Conservation (phyloP, 2,888 invertebrate species). For the Spialia ferax region DNA sequence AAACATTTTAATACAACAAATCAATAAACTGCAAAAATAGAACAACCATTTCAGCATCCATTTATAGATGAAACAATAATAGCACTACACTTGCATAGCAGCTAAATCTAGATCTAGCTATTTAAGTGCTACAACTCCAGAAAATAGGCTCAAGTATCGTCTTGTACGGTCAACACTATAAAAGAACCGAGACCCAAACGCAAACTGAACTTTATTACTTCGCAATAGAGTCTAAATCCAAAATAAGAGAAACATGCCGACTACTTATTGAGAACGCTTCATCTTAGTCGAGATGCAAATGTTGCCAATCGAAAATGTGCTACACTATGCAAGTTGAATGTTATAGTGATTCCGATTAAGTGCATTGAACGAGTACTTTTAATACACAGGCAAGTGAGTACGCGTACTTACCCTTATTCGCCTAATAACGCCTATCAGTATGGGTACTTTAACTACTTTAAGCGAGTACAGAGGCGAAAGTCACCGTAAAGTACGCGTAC, state of each 20-base stretch:
- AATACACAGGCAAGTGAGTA: too few species aligned
- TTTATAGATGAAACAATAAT: neutral
- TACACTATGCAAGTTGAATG: too few species aligned
- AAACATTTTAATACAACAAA: neutral
- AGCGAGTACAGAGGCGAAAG: too few species aligned
- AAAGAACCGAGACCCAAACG: neutral
- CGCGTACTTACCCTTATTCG: too few species aligned
- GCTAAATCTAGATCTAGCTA: too few species aligned
- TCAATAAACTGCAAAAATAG: neutral
- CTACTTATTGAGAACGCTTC: neutral
- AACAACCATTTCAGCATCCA: neutral
- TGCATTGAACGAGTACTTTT: too few species aligned
- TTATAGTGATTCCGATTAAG: too few species aligned
- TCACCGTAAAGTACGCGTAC: too few species aligned
- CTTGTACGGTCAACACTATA: slow-evolving; percentile 5
- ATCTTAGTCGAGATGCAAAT: neutral
- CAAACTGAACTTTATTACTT: neutral
- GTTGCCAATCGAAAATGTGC: neutral
- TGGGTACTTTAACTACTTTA: too few species aligned
- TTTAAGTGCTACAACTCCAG: neutral
- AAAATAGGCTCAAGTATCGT: neutral
- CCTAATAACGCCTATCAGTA: too few species aligned
- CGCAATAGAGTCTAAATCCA: neutral
- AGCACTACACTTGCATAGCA: neutral
- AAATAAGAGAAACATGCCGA: neutral